Evolutionary conservation across 2,888 invertebrate species (phyloP), one percentile per base, ranked within the genome.

Genomic region (Eremobia ochroleuca): DNA sequence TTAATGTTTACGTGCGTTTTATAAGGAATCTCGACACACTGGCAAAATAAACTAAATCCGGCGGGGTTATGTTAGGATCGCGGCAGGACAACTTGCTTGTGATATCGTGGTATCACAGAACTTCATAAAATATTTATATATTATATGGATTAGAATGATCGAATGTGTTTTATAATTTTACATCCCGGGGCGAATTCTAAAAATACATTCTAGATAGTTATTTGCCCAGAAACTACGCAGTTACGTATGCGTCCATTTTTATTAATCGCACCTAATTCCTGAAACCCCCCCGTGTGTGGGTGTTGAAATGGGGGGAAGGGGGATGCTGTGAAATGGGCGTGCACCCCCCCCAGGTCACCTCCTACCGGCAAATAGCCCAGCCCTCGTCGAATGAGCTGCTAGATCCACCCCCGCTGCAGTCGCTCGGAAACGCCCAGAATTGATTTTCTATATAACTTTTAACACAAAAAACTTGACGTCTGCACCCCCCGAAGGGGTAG

Each of bases 321-420:
- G 25, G 15, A 21, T 37, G 21, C n/a, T 25, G 5, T 15, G 72
- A 82, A 79, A 79, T 69, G 68, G 79, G 82, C 76, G 72, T 79
- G 21, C n/a, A 46, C 79, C 55, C n/a, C 79, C 59, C 64, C 55
- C 40, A 69, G 21, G 55, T 15, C 18, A 9, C 74, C 70, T 61
- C 82, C 79, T 55, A 43, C 52, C 28, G 37, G 15, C 5, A 82
- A 49, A 65, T 55, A 64, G 34, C 21, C 25, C 28, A 55, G 11
- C 65, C 61, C 64, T 61, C 69, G 72, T 49, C 76, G 59, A 79
- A 79, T 79, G 31, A 75, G 4, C 46, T 25, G 31, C 43, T n/a
- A 0, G 69, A 6, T 11, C 18, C 40, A 31, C 37, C 74, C 76
- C 64, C 71, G 4, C 4, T 79, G 49, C 55, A 61, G 2, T 4